Percentiles rank a stretch among this genome's conserved stretches.
These are phyloP conservation scores for Datnioides undecimradiatus DNA, from an alignment of 2,113 vertebrate genomes.

Conservation along the genomic window DNA sequence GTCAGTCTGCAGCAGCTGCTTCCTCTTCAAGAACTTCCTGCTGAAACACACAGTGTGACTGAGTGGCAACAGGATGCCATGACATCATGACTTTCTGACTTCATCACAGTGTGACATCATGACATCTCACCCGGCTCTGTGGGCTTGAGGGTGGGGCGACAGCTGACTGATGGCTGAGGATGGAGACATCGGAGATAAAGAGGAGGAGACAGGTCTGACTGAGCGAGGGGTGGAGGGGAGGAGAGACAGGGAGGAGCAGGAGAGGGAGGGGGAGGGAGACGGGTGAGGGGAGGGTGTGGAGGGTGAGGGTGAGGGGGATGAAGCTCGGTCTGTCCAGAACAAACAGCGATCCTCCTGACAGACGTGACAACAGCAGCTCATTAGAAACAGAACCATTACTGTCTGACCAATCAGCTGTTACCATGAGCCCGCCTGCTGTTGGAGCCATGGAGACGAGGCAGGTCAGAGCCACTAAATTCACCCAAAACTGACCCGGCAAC, in stretches of 20 bases:
- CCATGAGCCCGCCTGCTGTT: too few species aligned
- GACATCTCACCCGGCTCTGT: slow-evolving; percentile 49
- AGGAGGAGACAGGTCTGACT: slow-evolving; percentile 6
- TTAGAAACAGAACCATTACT: too few species aligned
- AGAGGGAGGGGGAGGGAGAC: background rate
- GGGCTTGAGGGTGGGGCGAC: background rate
- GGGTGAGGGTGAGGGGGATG: slow-evolving; percentile 1
- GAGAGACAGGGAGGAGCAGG: background rate
- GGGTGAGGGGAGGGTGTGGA: background rate
- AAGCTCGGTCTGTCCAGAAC: slow-evolving; percentile 55
- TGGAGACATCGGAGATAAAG: background rate
- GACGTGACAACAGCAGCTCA: too few species aligned
- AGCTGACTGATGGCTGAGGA: slow-evolving; percentile 11
- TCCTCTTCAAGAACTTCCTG: slow-evolving; percentile 69
- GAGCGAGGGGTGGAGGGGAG: slow-evolving; percentile 19
- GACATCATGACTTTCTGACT: too few species aligned
- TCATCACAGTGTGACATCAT: too few species aligned
- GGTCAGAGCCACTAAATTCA: too few species aligned
- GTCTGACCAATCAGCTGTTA: too few species aligned
- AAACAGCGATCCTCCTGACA: slow-evolving; percentile 70
- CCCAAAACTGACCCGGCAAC: too few species aligned
- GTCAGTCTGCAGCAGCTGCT: slow-evolving; percentile 31
- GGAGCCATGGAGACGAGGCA: background rate
- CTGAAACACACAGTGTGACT: slow-evolving; percentile 27
- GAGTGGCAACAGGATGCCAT: too few species aligned